Evolutionary conservation across 2,113 vertebrate genomes (phyloP).

Genomic region (Thinocorus orbignyianus): DNA sequence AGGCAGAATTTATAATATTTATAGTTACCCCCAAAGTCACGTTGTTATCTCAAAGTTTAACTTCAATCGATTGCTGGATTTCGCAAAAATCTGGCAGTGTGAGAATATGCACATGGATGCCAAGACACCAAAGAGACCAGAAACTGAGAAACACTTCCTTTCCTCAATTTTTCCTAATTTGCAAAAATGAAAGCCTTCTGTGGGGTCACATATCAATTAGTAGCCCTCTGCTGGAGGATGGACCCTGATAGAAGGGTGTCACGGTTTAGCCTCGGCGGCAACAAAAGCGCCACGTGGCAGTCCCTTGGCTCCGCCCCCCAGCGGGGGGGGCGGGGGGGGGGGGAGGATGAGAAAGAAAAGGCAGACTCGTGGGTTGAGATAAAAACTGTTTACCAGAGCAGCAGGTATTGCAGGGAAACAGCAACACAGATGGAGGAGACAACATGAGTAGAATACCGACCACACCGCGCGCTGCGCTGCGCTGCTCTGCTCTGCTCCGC

Average conservation of each 20-base stretch:
- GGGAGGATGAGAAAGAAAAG: too few species aligned
- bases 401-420: too few species aligned
- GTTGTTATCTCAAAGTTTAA: neutral
- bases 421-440: too few species aligned
- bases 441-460: too few species aligned
- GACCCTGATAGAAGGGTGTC: fast-evolving
- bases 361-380: too few species aligned
- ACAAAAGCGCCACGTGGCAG: too few species aligned
- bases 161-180: neutral
- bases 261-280: too few species aligned
- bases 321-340: too few species aligned
- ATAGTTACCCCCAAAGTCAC: neutral
- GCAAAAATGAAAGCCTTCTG: neutral
- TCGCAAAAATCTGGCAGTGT: neutral
- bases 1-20: neutral
- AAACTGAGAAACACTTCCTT: neutral
- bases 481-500: too few species aligned
- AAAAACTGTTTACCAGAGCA: too few species aligned
- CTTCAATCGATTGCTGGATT: neutral
- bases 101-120: neutral
- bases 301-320: too few species aligned
- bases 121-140: neutral
- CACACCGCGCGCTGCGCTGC: too few species aligned
- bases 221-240: neutral
- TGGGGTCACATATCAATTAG: neutral